Base-by-base conservation (phyloP, 1,140 invertebrate genomes). In the Microplitis mediator region DNA sequence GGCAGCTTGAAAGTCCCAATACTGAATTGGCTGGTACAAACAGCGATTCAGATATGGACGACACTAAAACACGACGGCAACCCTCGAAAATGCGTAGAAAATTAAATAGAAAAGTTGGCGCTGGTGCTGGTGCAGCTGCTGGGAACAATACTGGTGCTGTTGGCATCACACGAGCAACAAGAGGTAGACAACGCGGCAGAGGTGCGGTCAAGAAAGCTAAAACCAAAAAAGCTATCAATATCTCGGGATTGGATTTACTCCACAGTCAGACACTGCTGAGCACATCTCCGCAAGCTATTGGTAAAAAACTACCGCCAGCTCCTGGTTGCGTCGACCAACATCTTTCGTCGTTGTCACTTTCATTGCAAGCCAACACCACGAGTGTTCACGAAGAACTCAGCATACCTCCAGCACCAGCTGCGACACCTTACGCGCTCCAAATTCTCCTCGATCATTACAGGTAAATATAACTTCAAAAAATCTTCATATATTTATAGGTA, bases 281-380 rank as follows among this genome's bases (percentile, higher is more conserved):
- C 78, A 97, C 95, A 0, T 90, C 91, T 4, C 90, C 90, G 11
- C 90, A 91, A 85, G 89, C 89, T 6, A 82, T 87, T 45, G 90
- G 91, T 4, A 92, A 93, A 77, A 93, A 93, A 78, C 83, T 91
- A 75, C 93, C 93, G 14, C 93, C 95, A 14, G 94, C 95, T 14
- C 95, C 94, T 13, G 95, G 95, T 54, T 96, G 94, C 79, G 93
- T 97, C 54, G 95, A 96, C 83, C 95, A 97, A 84, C 95, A 95
- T 77, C 85, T 97, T 52, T 95, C 94, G 8, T 91, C 92, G 14
- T 84, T 95, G 45, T 91, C 90, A 66, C 88, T 88, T 78, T 88
- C 86, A 61, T 84, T 90, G 74, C 85, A 87, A 56, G 80, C 85
- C n/a, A 86, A 89, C 74, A 85, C 89, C 6, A 88, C 89, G 32